Evolutionary conservation across 2,113 vertebrate genomes (phyloP), one percentile per base, ranked within the genome.

Genomic region (Pithys albifrons): DNA sequence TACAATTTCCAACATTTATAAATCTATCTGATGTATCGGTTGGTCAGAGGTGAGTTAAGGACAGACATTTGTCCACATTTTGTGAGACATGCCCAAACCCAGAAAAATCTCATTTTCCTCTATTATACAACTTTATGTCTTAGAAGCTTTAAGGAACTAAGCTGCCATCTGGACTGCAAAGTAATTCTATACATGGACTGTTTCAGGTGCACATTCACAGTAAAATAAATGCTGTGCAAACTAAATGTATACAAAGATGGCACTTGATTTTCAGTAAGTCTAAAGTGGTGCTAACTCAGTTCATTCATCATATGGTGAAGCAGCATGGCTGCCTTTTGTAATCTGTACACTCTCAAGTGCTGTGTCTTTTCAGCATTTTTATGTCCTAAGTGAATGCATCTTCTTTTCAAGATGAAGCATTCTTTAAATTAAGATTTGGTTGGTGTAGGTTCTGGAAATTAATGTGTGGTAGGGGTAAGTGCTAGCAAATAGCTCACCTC

Each of bases 1-100:
- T 99, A 95, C 97, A 98, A 81, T 98, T 99, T 95, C 99, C 99
- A 65, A 96, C 98, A 23, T 98, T 97, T 73, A 98, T 99, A 91
- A 98, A 96, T 97, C 96, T 99, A 11, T 97, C 98, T 41, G 97
- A 98, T 89, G 98, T 99, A 58, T 66, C 98, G 3, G 96, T 99
- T 61, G 98, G 99, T 92, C 98, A 98, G 73, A 99, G 99, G 99
- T 99, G 96, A 98, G 98, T 96, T 72, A 81, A 90, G 27, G 58
- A 74, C n/a, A 55, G 31, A 35, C 4, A 25, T 67, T 75, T 46
- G 18, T 65, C 37, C 55, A 43, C 67, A 29, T 84, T 88, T 89
- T 76, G 33, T 20, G 15, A 65, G 22, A 48, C 39, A 6, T 12
- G 4, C 33, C 41, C 48, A 74, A 82, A 89, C 49, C 2, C 10